A percentile compares a stretch with the other conserved stretches of the same genome.
These are phyloP conservation scores for Sebastes trivittatus DNA, from an alignment of 2,797 vertebrate species.

Conservation along the genomic window DNA sequence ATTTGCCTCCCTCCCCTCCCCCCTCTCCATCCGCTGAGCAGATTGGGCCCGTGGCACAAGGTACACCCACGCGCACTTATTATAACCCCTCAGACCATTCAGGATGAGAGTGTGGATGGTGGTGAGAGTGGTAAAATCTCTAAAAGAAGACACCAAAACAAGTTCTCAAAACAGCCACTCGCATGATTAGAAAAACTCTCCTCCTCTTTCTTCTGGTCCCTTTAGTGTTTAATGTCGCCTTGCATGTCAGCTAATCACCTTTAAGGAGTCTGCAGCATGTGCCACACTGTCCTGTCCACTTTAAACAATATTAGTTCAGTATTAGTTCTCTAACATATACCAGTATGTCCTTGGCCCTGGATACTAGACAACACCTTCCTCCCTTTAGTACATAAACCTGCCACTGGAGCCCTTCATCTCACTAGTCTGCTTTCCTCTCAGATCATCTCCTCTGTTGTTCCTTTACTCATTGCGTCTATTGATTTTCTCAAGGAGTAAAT, in stretches of 20 bases:
- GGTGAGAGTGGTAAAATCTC: slow-evolving; percentile 34
- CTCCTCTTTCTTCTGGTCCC: slow-evolving; percentile 45
- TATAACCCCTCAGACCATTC: slow-evolving; percentile 25
- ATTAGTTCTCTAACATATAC: slow-evolving; percentile 8
- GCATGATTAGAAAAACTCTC: slow-evolving; percentile 17
- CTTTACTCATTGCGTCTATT: slow-evolving; percentile 8
- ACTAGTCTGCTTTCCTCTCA: slow-evolving; percentile 11
- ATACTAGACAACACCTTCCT: neutral
- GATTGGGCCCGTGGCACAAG: slow-evolving; percentile 88
- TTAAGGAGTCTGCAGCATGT: slow-evolving; percentile 43
- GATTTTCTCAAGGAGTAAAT: slow-evolving; percentile 35
- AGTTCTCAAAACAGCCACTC: neutral
- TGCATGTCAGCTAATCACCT: slow-evolving; percentile 38
- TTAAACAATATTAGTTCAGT: neutral
- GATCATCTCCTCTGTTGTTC: slow-evolving; percentile 26
- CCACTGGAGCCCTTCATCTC: slow-evolving; percentile 57
- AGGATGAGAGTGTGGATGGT: slow-evolving; percentile 58
- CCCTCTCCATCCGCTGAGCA: slow-evolving; percentile 94
- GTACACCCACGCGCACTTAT: slow-evolving; percentile 81
- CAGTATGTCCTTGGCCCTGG: neutral
- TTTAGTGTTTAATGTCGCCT: neutral
- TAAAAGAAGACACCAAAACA: neutral
- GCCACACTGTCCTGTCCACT: slow-evolving; percentile 14
- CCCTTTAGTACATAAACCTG: slow-evolving; percentile 25
- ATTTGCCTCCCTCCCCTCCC: slow-evolving; percentile 95